Evolutionary conservation across 2,888 invertebrate species (phyloP).

Genomic region (Lochmaea capreae): DNA sequence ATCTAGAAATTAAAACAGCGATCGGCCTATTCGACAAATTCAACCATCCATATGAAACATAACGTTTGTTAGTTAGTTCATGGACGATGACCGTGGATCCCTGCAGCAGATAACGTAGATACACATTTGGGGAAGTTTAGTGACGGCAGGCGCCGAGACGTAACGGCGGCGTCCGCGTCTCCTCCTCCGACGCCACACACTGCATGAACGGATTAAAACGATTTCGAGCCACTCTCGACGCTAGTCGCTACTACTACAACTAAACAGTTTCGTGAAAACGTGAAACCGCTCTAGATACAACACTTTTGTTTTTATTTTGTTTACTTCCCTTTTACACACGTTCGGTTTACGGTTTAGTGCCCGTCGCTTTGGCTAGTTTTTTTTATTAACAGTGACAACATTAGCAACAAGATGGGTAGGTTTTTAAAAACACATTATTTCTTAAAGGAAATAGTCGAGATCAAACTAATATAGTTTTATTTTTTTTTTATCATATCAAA

Average conservation of each 20-base stretch:
- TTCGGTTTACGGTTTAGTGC: background rate
- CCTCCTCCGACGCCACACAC: conserved; percentile 26
- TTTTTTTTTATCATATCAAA: too few species aligned
- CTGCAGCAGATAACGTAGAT: conserved; percentile 23
- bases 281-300: conserved; percentile 32
- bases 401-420: background rate
- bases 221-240: conserved; percentile 28
- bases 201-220: conserved; percentile 34
- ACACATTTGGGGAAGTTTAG: conserved; percentile 55
- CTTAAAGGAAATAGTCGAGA: background rate
- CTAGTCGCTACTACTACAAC: conserved; percentile 16
- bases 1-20: too few species aligned
- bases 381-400: background rate
- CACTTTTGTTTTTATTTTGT: conserved; percentile 23
- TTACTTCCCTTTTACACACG: conserved; percentile 6
- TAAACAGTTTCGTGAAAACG: conserved; percentile 34
- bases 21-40: background rate
- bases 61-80: background rate
- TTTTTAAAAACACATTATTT: conserved; percentile 5
- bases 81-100: conserved; percentile 50
- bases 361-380: background rate
- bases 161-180: conserved; percentile 61
- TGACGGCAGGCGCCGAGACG: conserved; percentile 64
- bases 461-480: too few species aligned
- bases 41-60: background rate